Conservation (phyloP, 1,140 invertebrate species). For the Cataglyphis hispanica region DNA sequence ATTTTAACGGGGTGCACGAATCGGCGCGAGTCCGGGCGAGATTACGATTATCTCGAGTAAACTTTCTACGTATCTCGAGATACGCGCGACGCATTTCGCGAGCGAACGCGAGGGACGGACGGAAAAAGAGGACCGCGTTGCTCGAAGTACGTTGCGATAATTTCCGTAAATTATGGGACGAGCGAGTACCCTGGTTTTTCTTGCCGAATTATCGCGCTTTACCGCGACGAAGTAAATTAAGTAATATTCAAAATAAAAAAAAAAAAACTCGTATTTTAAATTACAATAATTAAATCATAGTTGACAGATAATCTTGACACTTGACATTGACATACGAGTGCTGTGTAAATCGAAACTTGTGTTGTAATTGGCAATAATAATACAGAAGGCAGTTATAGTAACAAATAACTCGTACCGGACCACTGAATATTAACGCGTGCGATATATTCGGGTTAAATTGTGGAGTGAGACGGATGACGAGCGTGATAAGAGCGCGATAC, state of each 20-base stretch:
- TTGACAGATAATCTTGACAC: background rate
- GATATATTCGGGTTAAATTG: conserved; percentile 8
- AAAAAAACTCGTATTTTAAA: background rate
- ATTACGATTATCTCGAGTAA: conserved; percentile 61
- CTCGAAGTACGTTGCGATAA: conserved; percentile 34
- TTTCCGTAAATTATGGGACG: conserved; percentile 41
- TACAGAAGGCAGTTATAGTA: background rate
- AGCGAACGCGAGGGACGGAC: background rate
- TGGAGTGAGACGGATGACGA: conserved; percentile 34
- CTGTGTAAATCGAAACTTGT: background rate
- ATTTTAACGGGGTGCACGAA: conserved; percentile 52
- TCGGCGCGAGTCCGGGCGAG: conserved; percentile 23
- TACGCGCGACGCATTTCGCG: conserved; percentile 47
- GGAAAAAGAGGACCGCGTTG: background rate
- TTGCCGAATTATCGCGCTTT: conserved; percentile 15
- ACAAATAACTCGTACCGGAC: conserved; percentile 1
- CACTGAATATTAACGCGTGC: conserved; percentile 39
- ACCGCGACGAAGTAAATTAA: background rate
- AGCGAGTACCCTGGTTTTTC: conserved; percentile 1
- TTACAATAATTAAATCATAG: background rate
- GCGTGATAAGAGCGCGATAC: conserved; percentile 42
- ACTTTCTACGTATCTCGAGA: conserved; percentile 50
- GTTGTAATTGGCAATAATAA: conserved; percentile 10
- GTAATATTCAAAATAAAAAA: background rate
- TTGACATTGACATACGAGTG: background rate